Evolutionary conservation across 1,140 invertebrate genomes (phyloP), one percentile per base, ranked within the genome.

Genomic region (Brachionus calyciflorus): DNA sequence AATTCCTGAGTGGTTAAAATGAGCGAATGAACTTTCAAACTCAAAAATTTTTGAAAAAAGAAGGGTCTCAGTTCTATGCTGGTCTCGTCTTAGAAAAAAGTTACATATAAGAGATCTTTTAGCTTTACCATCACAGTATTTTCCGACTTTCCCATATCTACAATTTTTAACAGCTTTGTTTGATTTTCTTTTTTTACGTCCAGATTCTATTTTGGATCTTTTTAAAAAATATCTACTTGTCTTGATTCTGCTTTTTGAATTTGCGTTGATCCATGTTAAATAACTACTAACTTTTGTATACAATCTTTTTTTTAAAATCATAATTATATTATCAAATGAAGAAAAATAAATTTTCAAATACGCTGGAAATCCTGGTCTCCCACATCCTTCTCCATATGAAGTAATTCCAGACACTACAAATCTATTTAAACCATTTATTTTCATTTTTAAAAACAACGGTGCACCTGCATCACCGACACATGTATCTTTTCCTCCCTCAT

Each of bases 351-450:
- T 7, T 10, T 46, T 41, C 7, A 41, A 14, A 19, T 28, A 73
- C 69, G 46, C 69, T 24, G 69, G 69, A 12, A 30, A 28, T 21
- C 28, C 69, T 0, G 37, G 30, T 49, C 24, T 7, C 19, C 26
- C 69, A 28, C 69, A 73, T 37, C 69, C 69, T 17, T 73, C 46
- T 40, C 69, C 69, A 30, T 51, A 73, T 26, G 69, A 73, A 51
- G 51, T 55, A n/a, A 73, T 40, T 7, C 69, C 69, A 55, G 21
- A 10, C 3, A 55, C 6, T 14, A 73, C 24, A 30, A 37, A 73
- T 30, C n/a, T 73, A 21, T 26, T 51, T 41, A 51, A 14, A 30
- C 69, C 69, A 51, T 73, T 53, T 1, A 73, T 46, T 51, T 19
- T 73, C 19, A 41, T 33, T 7, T 19, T 40, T 3, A 30, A 1